Base-by-base conservation (phyloP, 2,113 vertebrate genomes). In the Urocitellus parryii region DNA sequence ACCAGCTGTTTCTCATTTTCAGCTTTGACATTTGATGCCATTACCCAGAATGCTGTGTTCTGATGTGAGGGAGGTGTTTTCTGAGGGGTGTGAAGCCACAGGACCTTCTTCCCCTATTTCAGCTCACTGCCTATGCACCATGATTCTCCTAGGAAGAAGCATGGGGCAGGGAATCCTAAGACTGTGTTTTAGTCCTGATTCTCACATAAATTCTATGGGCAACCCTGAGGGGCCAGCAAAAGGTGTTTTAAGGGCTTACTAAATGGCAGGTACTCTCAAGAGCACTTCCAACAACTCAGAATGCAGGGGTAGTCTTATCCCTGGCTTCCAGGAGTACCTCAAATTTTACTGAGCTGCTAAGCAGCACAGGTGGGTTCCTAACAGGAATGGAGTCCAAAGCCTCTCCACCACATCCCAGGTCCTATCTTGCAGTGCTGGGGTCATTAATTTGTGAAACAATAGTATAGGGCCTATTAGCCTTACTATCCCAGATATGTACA, bases 1-100 rank as follows among this genome's bases (percentile, higher is more conserved):
- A 73, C 58, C 87, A 96, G 76, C 91, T 95, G 80, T 94, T 97
- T 87, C 42, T 84, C 87, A 95, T 90, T 90, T 93, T 88, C 77
- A 51, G 90, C n/a, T 90, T 56, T 78, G 94, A 85, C 68, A 88
- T 77, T 13, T n/a, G 91, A 96, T 34, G 67, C 73, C 61, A 80
- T 7, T 68, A 73, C 58, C 27, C 85, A 84, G 82, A 95, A 90
- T 2, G 0, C 95, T 24, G 68, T 88, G 84, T 84, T 68, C 58
- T n/a, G 70, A 63, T 13, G 39, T 16, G 39, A 18, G 18, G 42
- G 5, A 29, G 56, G 78, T 17, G 34, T 22, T 56, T 45, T 68
- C 65, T 8, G 12, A 81, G 90, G 4, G 32, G 22, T 4, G 8
- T 22, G 6, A 37, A 45, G 76, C 89, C 39, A 1, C 18, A 12